phyloP scores from a whole-genome alignment of 2,888 invertebrate species.

The Platycheirus rosarum region DNA sequence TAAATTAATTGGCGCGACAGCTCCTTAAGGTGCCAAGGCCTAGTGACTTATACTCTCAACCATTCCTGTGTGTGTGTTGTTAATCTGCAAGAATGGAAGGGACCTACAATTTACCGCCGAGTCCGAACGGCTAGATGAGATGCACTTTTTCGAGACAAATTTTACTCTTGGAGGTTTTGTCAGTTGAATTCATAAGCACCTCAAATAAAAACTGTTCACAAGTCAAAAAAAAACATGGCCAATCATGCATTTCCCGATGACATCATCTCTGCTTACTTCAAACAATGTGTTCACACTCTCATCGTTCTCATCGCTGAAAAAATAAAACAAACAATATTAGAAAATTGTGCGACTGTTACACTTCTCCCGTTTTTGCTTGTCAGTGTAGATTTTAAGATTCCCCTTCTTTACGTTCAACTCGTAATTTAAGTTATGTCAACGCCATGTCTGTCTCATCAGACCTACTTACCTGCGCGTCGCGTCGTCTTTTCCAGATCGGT shows the following conservation, averaged over 20 bases:
- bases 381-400: background rate
- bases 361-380: slow-evolving; percentile 6
- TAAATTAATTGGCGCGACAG: no score
- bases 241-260: slow-evolving; percentile 24
- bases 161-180: no score
- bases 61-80: no score
- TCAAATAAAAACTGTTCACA: background rate
- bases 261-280: slow-evolving; percentile 37
- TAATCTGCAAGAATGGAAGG: no score
- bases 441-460: slow-evolving; percentile 31
- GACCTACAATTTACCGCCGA: no score
- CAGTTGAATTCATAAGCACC: no score
- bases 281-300: slow-evolving; percentile 3
- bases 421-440: slow-evolving; percentile 64
- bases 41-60: no score
- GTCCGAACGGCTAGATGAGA: no score
- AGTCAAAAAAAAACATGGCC: background rate
- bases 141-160: no score
- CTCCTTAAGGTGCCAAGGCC: no score
- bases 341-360: slow-evolving; percentile 36
- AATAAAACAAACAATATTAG: slow-evolving; percentile 23
- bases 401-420: slow-evolving; percentile 39
- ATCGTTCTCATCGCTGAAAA: slow-evolving; percentile 14
- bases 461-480: slow-evolving; percentile 13
- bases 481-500: slow-evolving; percentile 57